Percentiles rank a stretch among this genome's conserved stretches.
These are phyloP conservation scores for Apostichopus parvimensis DNA, from an alignment of 35 echinoderm and acorn worm species.

Conservation along the genomic window DNA sequence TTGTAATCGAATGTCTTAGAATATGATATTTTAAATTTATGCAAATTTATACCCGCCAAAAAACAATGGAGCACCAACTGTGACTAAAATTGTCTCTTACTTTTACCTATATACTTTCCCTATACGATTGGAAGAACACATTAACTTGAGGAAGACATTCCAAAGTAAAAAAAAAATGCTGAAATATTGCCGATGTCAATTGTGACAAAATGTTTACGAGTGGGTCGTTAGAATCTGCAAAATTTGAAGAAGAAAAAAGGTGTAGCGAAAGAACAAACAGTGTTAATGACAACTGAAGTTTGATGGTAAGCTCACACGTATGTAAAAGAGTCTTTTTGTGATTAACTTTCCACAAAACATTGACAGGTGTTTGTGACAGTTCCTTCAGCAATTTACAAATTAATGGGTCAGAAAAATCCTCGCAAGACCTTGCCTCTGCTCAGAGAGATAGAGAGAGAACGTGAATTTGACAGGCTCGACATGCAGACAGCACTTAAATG, in stretches of 20 bases:
- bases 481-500: not conserved
- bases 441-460: not conserved
- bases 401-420: slow-evolving; percentile 4
- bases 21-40: no score
- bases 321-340: not conserved
- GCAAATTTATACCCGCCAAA: no score
- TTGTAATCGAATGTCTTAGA: no score
- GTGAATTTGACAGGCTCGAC: not conserved
- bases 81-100: no score
- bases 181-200: not conserved
- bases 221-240: not conserved
- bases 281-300: not conserved
- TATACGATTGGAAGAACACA: not conserved
- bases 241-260: not conserved
- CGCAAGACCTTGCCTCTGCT: not conserved
- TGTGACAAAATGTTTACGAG: not conserved
- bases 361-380: slow-evolving; percentile 3
- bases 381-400: slow-evolving; percentile 4
- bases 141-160: not conserved
- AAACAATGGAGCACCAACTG: no score
- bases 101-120: no score
- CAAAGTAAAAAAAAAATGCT: not conserved
- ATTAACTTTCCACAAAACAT: not conserved
- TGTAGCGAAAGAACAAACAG: not conserved
- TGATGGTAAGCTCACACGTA: not conserved